phyloP scores from a whole-genome alignment of 2,113 vertebrate genomes.

The Lycaon pictus region DNA sequence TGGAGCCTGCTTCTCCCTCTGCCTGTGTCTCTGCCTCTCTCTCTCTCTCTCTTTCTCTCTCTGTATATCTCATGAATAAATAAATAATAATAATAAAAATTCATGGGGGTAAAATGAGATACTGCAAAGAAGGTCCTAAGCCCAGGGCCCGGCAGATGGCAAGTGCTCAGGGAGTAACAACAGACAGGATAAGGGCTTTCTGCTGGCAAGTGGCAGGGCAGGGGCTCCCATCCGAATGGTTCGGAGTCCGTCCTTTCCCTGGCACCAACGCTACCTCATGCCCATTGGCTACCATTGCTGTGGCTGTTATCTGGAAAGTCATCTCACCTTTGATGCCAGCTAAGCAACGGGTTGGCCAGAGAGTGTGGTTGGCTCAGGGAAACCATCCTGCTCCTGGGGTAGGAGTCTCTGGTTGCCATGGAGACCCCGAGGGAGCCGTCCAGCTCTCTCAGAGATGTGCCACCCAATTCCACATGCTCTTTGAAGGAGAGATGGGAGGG shows the following conservation, averaged over 20 bases:
- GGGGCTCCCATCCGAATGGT: neutral
- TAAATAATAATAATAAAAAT: too few species aligned
- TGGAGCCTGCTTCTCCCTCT: too few species aligned
- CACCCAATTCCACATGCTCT: neutral
- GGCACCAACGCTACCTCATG: rapidly evolving
- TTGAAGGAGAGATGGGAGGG: neutral
- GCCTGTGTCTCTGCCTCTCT: too few species aligned
- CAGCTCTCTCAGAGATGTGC: neutral
- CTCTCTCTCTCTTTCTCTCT: too few species aligned
- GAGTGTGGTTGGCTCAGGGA: neutral
- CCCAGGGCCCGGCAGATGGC: neutral
- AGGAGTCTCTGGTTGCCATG: neutral
- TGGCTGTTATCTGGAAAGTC: neutral
- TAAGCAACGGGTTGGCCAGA: neutral
- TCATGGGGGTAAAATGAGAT: neutral
- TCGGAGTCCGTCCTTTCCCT: neutral
- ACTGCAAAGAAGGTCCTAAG: neutral
- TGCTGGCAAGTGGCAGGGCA: neutral
- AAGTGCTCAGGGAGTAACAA: neutral
- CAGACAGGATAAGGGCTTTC: neutral
- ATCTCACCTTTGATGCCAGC: neutral
- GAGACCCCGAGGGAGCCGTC: neutral
- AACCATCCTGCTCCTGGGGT: neutral
- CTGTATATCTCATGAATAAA: too few species aligned
- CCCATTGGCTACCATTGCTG: neutral